Conservation (phyloP, 2,113 vertebrate species). For the Centropus bengalensis region DNA sequence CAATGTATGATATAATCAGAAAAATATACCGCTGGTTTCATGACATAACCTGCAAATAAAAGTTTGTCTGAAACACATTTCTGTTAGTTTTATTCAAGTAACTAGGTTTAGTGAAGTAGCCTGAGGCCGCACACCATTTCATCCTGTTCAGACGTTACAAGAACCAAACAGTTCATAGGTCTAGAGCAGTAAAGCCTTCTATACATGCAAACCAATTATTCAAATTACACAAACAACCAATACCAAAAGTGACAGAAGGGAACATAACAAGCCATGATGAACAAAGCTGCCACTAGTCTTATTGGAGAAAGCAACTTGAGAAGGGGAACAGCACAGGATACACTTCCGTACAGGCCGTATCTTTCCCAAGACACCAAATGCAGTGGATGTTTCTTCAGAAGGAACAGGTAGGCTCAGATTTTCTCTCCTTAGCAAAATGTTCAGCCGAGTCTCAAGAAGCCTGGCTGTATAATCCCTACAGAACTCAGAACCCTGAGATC, state of each 20-base stretch:
- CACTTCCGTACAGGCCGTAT: background rate
- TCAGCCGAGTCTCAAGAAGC: background rate
- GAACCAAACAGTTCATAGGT: background rate
- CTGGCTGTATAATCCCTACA: accelerated
- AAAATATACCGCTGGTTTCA: background rate
- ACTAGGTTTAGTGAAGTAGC: background rate
- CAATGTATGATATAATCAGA: background rate
- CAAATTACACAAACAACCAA: background rate
- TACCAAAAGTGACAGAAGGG: background rate
- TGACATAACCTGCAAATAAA: background rate
- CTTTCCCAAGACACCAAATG: background rate
- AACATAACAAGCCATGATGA: background rate
- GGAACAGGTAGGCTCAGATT: background rate
- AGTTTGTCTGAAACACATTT: background rate
- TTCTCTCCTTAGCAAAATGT: background rate
- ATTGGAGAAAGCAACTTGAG: background rate
- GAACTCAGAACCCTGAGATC: background rate
- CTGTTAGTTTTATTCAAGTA: background rate
- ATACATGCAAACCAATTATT: background rate
- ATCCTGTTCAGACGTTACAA: background rate
- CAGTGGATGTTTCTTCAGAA: background rate
- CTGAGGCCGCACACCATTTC: background rate
- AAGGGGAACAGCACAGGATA: background rate
- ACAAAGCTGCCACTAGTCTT: background rate
- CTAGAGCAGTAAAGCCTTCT: background rate